These are phyloP conservation scores for Apodemus sylvaticus DNA, from an alignment of 2,113 vertebrate genomes.

Conservation along the genomic window DNA sequence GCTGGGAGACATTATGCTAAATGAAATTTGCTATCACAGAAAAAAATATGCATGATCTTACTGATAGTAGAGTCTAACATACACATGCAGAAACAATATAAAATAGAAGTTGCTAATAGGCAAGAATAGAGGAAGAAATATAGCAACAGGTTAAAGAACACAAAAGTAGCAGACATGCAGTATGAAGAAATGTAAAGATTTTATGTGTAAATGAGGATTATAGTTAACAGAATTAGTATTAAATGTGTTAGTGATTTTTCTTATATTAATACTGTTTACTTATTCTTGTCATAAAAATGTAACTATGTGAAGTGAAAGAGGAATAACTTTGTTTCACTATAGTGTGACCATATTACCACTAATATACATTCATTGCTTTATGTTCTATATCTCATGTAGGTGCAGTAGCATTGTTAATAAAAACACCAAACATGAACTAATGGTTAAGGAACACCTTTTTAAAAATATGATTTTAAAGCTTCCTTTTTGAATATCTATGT, in stretches of 20 bases:
- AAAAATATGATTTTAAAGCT: not conserved
- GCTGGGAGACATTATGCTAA: not conserved
- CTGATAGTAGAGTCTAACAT: not conserved
- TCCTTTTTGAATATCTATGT: slow-evolving; percentile 27
- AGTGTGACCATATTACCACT: not conserved
- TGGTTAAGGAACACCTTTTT: not conserved
- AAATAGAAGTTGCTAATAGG: not conserved
- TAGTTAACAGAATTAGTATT: not conserved
- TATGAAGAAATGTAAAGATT: not conserved
- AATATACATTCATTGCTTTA: not conserved
- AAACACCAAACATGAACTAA: not conserved
- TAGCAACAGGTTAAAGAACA: not conserved
- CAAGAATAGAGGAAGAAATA: not conserved
- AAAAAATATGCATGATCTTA: not conserved
- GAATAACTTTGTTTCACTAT: not conserved
- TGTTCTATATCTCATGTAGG: not conserved
- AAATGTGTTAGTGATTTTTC: not conserved
- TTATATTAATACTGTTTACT: not conserved
- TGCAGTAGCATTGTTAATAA: not conserved
- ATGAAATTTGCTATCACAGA: not conserved
- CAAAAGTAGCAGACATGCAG: not conserved
- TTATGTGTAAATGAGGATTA: not conserved
- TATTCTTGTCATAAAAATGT: not conserved
- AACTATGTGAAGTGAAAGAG: not conserved
- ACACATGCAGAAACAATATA: not conserved